phyloP scores from a whole-genome alignment of 2,113 vertebrate species.

The Erpornis zantholeuca region DNA sequence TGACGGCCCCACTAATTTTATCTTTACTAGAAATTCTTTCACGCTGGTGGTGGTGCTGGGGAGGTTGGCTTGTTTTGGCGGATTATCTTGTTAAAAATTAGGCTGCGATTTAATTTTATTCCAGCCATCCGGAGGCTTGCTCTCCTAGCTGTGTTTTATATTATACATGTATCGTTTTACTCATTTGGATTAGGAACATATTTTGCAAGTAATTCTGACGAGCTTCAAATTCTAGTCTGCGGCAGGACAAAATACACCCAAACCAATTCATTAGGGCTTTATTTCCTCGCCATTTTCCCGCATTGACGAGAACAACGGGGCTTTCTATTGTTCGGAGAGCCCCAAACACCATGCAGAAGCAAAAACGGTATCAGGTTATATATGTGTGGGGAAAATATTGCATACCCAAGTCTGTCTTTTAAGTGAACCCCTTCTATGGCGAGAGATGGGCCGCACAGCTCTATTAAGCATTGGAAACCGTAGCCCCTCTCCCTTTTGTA shows the following conservation, averaged over 20 bases:
- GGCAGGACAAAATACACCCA: constrained; percentile 27
- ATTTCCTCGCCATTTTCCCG: neutral
- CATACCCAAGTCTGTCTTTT: neutral
- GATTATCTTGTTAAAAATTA: constrained; percentile 48
- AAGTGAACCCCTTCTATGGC: neutral
- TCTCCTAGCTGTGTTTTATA: neutral
- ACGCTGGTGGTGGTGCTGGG: neutral
- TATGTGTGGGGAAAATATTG: neutral
- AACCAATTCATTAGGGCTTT: neutral
- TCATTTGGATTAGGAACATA: constrained; percentile 43
- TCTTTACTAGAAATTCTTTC: constrained; percentile 58
- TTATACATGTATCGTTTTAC: constrained; percentile 23
- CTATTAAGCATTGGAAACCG: neutral
- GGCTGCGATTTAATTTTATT: constrained; percentile 11
- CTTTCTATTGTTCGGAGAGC: constrained; percentile 14
- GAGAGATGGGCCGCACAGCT: neutral
- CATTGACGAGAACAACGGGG: neutral
- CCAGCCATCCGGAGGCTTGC: neutral
- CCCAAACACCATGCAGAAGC: neutral
- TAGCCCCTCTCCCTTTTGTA: neutral
- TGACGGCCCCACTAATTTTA: constrained; percentile 42
- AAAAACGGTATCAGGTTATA: constrained; percentile 4
- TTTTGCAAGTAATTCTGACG: neutral
- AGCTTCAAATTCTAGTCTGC: neutral
- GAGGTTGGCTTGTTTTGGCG: neutral